These are phyloP conservation scores for Clupea harengus DNA, from an alignment of 2,113 vertebrate species.

Conservation along the genomic window DNA sequence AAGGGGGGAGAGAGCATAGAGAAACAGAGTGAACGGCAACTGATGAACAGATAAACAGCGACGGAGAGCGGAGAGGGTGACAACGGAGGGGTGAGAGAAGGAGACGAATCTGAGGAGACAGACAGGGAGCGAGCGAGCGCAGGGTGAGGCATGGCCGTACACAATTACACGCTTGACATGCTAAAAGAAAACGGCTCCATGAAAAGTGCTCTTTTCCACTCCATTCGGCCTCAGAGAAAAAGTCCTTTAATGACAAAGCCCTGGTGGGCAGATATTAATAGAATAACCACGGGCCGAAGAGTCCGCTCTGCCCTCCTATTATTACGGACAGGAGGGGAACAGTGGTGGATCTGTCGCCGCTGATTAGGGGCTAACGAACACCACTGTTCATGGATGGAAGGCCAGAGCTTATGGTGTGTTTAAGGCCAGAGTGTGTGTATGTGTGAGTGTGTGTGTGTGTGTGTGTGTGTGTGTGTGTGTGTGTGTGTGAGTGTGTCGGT, in stretches of 20 bases:
- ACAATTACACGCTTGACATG: constrained; percentile 53
- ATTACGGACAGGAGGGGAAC: constrained; percentile 21
- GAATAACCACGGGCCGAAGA: neutral
- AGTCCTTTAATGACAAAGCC: constrained; percentile 33
- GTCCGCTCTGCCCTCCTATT: constrained; percentile 28
- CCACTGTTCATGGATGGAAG: neutral
- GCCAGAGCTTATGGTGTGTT: neutral
- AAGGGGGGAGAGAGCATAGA: neutral
- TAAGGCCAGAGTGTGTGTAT: neutral
- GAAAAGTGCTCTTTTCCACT: constrained; percentile 44
- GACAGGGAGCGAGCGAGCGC: constrained; percentile 19
- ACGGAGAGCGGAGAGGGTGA: constrained; percentile 6
- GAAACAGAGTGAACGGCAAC: neutral
- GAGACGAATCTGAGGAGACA: neutral
- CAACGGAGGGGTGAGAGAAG: constrained; percentile 10
- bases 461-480: too few relatives aligned
- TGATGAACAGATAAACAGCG: neutral
- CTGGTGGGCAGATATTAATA: constrained; percentile 23
- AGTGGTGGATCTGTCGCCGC: neutral
- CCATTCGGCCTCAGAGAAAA: constrained; percentile 24
- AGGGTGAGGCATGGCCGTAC: constrained; percentile 31
- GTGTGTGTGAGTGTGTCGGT: too few relatives aligned
- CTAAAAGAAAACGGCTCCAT: constrained; percentile 48
- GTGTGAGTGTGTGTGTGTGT: too few relatives aligned
- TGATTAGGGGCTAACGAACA: constrained; percentile 15